These are phyloP conservation scores for Apis mellifera DNA, from an alignment of 1,140 invertebrate genomes.

Conservation along the genomic window DNA sequence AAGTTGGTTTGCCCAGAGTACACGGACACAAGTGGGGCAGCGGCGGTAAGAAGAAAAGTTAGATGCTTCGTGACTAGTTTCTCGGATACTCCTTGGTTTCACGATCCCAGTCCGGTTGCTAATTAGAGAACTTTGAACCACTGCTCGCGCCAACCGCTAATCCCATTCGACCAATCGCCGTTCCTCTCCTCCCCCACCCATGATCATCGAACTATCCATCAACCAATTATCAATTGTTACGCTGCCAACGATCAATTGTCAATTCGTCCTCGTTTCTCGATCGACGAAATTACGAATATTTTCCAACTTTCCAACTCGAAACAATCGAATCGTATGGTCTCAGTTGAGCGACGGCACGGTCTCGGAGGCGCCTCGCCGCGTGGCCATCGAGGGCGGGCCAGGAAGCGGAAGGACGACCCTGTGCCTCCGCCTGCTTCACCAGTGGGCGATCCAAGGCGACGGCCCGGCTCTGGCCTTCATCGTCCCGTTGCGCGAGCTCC, in stretches of 20 bases:
- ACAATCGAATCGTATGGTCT: slow-evolving; percentile 1
- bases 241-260: background rate
- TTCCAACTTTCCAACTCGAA: no score
- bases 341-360: slow-evolving; percentile 79
- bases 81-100: slow-evolving; percentile 46
- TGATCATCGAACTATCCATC: background rate
- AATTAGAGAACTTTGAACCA: slow-evolving; percentile 55
- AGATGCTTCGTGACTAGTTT: slow-evolving; percentile 51
- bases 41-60: slow-evolving; percentile 37
- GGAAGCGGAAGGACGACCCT: slow-evolving; percentile 82
- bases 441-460: slow-evolving; percentile 81
- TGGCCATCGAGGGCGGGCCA: slow-evolving; percentile 81
- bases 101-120: slow-evolving; percentile 27
- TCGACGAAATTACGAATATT: background rate
- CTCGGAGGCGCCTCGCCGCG: slow-evolving; percentile 78
- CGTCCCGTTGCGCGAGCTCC: slow-evolving; percentile 81
- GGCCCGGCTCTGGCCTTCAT: slow-evolving; percentile 80
- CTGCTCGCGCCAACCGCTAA: slow-evolving; percentile 34
- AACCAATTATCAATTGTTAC: background rate
- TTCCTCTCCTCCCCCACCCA: background rate
- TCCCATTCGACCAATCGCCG: slow-evolving; percentile 27
- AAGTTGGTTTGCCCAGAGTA: background rate
- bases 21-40: background rate
- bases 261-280: background rate
- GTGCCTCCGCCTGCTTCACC: slow-evolving; percentile 80